A percentile compares a stretch with the other conserved stretches of the same genome.
Conservation (phyloP, 2,113 vertebrate genomes). For the Zapus hudsonius region DNA sequence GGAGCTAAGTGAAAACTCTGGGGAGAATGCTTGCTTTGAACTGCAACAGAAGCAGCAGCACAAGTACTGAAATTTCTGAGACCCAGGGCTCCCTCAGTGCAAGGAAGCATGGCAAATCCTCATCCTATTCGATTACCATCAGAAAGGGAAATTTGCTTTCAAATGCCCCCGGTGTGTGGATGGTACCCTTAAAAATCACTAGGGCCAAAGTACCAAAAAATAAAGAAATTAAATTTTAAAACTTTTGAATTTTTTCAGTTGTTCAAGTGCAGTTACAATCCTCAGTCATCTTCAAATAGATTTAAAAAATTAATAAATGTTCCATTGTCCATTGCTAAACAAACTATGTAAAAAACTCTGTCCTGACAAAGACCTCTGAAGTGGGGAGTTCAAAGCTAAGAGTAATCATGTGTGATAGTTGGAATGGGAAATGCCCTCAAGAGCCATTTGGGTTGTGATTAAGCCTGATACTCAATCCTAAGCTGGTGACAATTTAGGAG, state of each 20-base stretch:
- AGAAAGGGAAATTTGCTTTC: slow-evolving; percentile 64
- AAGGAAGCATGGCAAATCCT: slow-evolving; percentile 12
- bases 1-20: slow-evolving; percentile 65
- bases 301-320: neutral
- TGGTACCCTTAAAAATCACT: slow-evolving; percentile 46
- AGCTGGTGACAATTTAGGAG: too few species aligned
- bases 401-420: neutral
- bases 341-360: neutral
- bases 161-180: neutral
- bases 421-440: too few species aligned
- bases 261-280: neutral
- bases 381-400: neutral
- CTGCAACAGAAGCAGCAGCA: neutral
- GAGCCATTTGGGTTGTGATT: too few species aligned
- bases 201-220: neutral
- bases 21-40: slow-evolving; percentile 69
- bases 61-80: neutral
- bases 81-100: neutral
- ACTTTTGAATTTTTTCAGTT: slow-evolving; percentile 46
- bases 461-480: too few species aligned
- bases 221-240: neutral
- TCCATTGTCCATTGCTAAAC: neutral
- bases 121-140: slow-evolving; percentile 45
- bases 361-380: neutral
- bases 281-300: neutral